These are phyloP conservation scores for Oxyscelio sp. DNA, from an alignment of 2,888 invertebrate species.

Conservation along the genomic window DNA sequence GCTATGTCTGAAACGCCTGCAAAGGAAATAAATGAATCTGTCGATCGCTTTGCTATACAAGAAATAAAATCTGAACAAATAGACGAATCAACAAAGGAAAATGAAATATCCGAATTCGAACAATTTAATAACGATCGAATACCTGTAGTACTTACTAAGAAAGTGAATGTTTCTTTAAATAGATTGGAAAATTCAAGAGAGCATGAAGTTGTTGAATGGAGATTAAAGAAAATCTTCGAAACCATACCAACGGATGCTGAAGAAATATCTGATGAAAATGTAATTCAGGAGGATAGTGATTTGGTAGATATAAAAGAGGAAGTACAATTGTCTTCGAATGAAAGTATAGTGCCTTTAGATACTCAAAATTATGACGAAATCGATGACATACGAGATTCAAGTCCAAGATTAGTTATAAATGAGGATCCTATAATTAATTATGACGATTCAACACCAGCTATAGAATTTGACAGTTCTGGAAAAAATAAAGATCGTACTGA, in stretches of 20 bases:
- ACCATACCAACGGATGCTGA: background rate
- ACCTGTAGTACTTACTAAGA: background rate
- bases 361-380: background rate
- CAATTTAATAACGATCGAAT: background rate
- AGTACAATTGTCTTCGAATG: background rate
- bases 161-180: conserved; percentile 24
- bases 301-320: background rate
- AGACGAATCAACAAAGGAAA: background rate
- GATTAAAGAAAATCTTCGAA: conserved; percentile 35
- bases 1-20: too few species aligned
- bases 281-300: background rate
- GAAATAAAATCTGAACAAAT: background rate
- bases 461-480: background rate
- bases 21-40: too few species aligned
- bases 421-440: conserved; percentile 30
- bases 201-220: conserved; percentile 67
- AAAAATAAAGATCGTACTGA: too few species aligned
- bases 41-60: too few species aligned
- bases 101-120: background rate
- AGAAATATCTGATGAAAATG: background rate
- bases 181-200: conserved; percentile 66
- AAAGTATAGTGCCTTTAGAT: conserved; percentile 33
- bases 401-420: conserved; percentile 43
- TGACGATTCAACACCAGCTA: background rate
- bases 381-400: background rate